Percentiles rank a stretch among this genome's conserved stretches.
phyloP scores from a whole-genome alignment of 2,797 vertebrate genomes.

The Brachyrhaphis roseni region DNA sequence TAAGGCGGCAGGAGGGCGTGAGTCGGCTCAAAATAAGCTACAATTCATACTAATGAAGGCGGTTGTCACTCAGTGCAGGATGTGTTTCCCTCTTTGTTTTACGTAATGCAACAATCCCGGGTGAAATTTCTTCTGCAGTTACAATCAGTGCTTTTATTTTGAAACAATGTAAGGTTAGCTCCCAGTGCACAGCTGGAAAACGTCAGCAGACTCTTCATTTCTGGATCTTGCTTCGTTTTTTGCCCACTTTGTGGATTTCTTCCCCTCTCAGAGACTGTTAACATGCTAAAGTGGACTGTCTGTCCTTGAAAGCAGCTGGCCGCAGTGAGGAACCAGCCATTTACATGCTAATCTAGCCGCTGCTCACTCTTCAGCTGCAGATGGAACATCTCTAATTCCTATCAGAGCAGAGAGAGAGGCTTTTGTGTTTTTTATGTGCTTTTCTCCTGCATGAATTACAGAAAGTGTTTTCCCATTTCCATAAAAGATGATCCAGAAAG shows the following conservation, averaged over 20 bases:
- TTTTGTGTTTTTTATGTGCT: constrained; percentile 57
- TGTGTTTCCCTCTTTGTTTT: constrained; percentile 7
- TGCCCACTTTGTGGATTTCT: constrained; percentile 17
- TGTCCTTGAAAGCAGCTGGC: constrained; percentile 76
- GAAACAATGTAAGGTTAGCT: not conserved
- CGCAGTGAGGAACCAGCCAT: constrained; percentile 63
- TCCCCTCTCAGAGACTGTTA: constrained; percentile 32
- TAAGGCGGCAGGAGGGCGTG: constrained; percentile 14
- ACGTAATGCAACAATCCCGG: not conserved
- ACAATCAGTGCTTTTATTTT: not conserved
- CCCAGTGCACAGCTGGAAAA: not conserved
- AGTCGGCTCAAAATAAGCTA: constrained; percentile 35
- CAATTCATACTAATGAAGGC: constrained; percentile 20
- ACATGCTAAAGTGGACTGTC: constrained; percentile 54
- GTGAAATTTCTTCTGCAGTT: constrained; percentile 3
- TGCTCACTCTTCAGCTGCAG: constrained; percentile 63
- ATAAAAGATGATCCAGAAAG: constrained; percentile 26
- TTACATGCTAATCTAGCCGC: constrained; percentile 77
- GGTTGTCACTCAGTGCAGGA: constrained; percentile 5
- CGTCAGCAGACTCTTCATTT: constrained; percentile 12
- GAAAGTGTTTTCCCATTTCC: constrained; percentile 57
- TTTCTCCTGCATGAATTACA: constrained; percentile 60
- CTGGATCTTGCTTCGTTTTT: constrained; percentile 24
- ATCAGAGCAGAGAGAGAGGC: constrained; percentile 31
- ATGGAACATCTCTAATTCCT: constrained; percentile 62